A percentile compares a stretch with the other conserved stretches of the same genome.
Conservation (phyloP, 2,888 invertebrate species). For the Nesidiocoris tenuis region DNA sequence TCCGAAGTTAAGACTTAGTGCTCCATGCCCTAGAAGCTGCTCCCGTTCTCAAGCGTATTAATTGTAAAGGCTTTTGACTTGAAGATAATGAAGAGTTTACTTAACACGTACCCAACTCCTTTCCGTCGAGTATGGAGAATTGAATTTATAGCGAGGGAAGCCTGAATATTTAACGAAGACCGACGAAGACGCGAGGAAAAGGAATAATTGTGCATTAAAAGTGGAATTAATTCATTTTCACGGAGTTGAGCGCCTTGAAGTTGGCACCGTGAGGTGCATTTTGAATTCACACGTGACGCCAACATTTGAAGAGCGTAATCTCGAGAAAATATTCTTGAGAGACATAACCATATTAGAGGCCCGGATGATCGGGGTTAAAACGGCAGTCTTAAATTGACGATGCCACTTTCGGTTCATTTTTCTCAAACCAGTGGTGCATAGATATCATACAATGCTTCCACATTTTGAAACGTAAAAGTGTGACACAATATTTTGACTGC, state of each 20-base stretch:
- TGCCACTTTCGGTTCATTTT: no score
- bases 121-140: neutral
- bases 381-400: no score
- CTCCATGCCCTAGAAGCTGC: slow-evolving; percentile 32
- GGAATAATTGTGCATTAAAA: slow-evolving; percentile 40
- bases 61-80: slow-evolving; percentile 37
- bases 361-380: no score
- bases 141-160: neutral
- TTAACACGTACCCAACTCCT: slow-evolving; percentile 9
- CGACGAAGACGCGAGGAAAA: neutral
- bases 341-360: no score
- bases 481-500: no score
- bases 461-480: no score
- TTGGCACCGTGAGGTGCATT: neutral
- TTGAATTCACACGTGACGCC: neutral
- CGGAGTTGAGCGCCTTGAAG: neutral
- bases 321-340: no score
- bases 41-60: slow-evolving; percentile 39
- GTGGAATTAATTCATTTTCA: slow-evolving; percentile 31
- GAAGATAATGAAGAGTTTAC: slow-evolving; percentile 40
- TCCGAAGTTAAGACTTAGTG: slow-evolving; percentile 22
- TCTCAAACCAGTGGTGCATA: no score
- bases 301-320: neutral
- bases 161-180: slow-evolving; percentile 26
- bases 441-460: no score